phyloP scores from a whole-genome alignment of 2,113 vertebrate genomes.

The Ceratotherium simum region DNA sequence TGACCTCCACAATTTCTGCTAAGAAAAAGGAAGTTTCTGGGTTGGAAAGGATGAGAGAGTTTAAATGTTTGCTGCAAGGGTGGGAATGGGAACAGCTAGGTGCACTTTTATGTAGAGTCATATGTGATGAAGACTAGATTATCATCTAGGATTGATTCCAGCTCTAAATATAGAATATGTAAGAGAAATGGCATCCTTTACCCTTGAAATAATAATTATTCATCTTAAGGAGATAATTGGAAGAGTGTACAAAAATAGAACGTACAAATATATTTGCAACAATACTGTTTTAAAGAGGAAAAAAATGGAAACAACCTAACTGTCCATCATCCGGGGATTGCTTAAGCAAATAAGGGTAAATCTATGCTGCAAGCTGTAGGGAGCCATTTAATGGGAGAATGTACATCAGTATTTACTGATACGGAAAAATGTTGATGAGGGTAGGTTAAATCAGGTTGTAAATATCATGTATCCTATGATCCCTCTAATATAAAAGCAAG shows the following conservation, averaged over 20 bases:
- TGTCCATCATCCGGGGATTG: not conserved
- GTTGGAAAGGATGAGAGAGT: not conserved
- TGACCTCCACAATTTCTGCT: not conserved
- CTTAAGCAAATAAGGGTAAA: too few species aligned
- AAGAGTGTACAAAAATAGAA: not conserved
- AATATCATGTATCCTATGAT: not conserved
- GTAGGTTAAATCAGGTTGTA: not conserved
- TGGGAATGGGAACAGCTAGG: too few species aligned
- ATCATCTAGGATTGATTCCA: not conserved
- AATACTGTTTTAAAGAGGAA: not conserved
- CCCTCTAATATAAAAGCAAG: not conserved
- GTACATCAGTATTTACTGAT: not conserved
- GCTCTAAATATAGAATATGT: not conserved
- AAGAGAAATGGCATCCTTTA: not conserved
- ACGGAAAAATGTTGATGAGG: not conserved
- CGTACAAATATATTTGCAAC: not conserved
- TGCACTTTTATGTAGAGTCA: not conserved
- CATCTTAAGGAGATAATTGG: not conserved
- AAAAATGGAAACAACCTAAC: not conserved
- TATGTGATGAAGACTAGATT: not conserved
- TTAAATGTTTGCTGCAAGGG: not conserved
- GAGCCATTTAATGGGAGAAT: too few species aligned
- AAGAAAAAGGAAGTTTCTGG: not conserved
- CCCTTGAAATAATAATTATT: not conserved
- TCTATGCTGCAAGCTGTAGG: accelerated